A percentile compares a stretch with the other conserved stretches of the same genome.
These are phyloP conservation scores for Dendrolimus punctatus DNA, from an alignment of 1,140 invertebrate species.

Conservation along the genomic window DNA sequence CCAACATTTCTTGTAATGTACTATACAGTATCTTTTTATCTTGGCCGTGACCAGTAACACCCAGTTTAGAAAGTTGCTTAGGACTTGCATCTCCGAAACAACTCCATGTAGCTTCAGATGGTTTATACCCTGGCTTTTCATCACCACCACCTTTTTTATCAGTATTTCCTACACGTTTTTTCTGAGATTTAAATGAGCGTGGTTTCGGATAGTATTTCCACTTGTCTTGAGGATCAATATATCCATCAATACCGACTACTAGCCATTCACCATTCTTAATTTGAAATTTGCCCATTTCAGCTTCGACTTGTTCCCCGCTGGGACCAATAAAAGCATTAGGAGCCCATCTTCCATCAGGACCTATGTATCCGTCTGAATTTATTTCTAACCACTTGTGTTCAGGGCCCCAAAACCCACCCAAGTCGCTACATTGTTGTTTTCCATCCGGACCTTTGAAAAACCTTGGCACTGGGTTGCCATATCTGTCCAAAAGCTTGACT, in stretches of 20 bases:
- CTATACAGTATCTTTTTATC: slow-evolving; percentile 43
- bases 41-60: slow-evolving; percentile 51
- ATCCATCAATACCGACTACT: slow-evolving; percentile 52
- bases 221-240: slow-evolving; percentile 36
- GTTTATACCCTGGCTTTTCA: slow-evolving; percentile 11
- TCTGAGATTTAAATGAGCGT: slow-evolving; percentile 4
- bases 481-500: slow-evolving; percentile 51
- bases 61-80: slow-evolving; percentile 43
- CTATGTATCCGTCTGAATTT: slow-evolving; percentile 52
- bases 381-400: slow-evolving; percentile 56
- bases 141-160: slow-evolving; percentile 10
- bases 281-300: slow-evolving; percentile 49
- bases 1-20: slow-evolving; percentile 33
- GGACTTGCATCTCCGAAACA: slow-evolving; percentile 51
- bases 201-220: slow-evolving; percentile 44
- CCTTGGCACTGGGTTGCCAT: slow-evolving; percentile 50
- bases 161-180: background rate
- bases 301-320: slow-evolving; percentile 43
- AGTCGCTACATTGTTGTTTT: slow-evolving; percentile 55
- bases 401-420: slow-evolving; percentile 60
- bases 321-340: slow-evolving; percentile 50
- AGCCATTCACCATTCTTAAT: slow-evolving; percentile 43
- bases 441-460: slow-evolving; percentile 60
- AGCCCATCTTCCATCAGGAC: slow-evolving; percentile 52
- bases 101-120: slow-evolving; percentile 44